Percentiles rank a stretch among this genome's conserved stretches.
phyloP scores from a whole-genome alignment of 2,797 vertebrate genomes.

The Selene dorsalis region DNA sequence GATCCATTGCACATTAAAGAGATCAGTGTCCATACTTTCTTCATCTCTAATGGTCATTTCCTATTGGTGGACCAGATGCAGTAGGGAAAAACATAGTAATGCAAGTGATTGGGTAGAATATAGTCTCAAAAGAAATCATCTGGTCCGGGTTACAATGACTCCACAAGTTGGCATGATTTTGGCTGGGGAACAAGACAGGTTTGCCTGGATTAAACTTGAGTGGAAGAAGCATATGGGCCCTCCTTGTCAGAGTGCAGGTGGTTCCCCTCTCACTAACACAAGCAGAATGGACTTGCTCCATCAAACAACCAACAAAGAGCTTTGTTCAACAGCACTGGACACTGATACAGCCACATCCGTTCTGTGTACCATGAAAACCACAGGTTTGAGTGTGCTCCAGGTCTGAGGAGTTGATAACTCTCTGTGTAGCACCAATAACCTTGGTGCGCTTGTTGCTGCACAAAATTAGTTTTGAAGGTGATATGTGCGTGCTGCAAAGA shows the following conservation, averaged over 20 bases:
- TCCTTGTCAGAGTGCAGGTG: conserved; percentile 61
- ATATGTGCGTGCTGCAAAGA: not conserved
- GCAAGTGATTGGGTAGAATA: conserved; percentile 9
- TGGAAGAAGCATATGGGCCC: conserved; percentile 47
- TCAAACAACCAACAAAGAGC: conserved; percentile 64
- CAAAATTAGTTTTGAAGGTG: not conserved
- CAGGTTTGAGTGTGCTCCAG: conserved; percentile 7
- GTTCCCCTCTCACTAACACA: conserved; percentile 53
- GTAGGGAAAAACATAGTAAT: not conserved
- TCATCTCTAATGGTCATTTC: conserved; percentile 49
- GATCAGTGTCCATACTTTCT: conserved; percentile 31
- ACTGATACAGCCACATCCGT: conserved; percentile 47
- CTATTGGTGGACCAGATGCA: conserved; percentile 35
- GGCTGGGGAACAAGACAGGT: conserved; percentile 11
- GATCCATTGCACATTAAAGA: conserved; percentile 57
- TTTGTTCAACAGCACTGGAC: conserved; percentile 54
- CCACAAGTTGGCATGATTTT: conserved; percentile 41
- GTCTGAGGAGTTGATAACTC: conserved; percentile 21
- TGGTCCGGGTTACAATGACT: conserved; percentile 38
- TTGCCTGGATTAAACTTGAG: conserved; percentile 36
- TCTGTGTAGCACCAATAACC: conserved; percentile 28
- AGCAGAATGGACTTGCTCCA: conserved; percentile 45
- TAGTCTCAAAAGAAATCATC: conserved; percentile 49
- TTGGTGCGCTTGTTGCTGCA: not conserved
- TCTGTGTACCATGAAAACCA: conserved; percentile 20